Evolutionary conservation across 2,888 invertebrate genomes (phyloP).

Genomic region (Disparrhopalites patrizii): DNA sequence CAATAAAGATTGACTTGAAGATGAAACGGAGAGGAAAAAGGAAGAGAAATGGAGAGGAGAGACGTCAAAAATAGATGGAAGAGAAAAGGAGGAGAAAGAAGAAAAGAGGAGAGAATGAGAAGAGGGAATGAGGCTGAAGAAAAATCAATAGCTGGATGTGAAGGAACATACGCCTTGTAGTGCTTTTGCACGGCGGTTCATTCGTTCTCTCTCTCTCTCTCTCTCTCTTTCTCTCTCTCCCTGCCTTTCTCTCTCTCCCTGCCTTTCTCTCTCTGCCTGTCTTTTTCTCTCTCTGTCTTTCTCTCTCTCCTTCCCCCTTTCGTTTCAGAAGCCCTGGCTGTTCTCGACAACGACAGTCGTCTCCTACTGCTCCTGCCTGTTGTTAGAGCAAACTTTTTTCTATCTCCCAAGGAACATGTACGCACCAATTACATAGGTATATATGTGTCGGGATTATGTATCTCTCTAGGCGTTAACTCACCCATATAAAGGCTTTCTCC

Average conservation of each 20-base stretch:
- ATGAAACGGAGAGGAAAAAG: no score
- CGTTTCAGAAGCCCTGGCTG: slow-evolving; percentile 1
- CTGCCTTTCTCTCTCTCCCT: slow-evolving; percentile 3
- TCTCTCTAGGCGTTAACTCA: no score
- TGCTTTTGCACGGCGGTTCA: background rate
- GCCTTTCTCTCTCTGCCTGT: background rate
- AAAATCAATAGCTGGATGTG: slow-evolving; percentile 33
- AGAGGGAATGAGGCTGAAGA: slow-evolving; percentile 25
- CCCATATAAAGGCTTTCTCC: no score
- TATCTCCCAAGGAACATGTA: background rate
- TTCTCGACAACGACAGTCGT: background rate
- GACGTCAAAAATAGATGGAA: background rate
- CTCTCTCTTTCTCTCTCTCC: slow-evolving; percentile 1
- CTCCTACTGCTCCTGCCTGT: background rate
- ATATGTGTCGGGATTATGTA: background rate
- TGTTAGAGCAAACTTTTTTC: slow-evolving; percentile 16
- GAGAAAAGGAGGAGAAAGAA: slow-evolving; percentile 8
- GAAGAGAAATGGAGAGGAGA: background rate
- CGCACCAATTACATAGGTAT: background rate
- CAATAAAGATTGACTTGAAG: no score
- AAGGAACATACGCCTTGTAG: slow-evolving; percentile 23
- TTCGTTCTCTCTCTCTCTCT: slow-evolving; percentile 4
- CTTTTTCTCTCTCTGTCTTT: background rate
- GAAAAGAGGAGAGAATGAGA: slow-evolving; percentile 4
- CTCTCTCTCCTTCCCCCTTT: background rate